Conservation (phyloP, 2,888 invertebrate genomes). For the Hemicrepidius hirtus region DNA sequence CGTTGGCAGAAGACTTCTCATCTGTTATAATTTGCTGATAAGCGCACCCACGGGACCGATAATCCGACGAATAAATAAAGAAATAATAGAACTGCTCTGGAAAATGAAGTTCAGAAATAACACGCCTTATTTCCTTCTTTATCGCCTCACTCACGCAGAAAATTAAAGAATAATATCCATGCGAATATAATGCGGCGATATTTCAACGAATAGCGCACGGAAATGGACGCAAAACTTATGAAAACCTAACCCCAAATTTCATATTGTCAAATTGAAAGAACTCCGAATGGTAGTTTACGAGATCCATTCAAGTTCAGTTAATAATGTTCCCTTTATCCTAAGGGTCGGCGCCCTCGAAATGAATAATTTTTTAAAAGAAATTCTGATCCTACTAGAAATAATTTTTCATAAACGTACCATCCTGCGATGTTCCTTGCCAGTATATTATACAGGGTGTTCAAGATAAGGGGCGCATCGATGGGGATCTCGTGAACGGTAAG, state of each 20-base stretch:
- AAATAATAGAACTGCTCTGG: slow-evolving; percentile 47
- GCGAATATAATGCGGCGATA: slow-evolving; percentile 46
- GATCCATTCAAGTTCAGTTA: slow-evolving; percentile 12
- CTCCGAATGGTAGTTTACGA: slow-evolving; percentile 26
- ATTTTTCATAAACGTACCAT: too few relatives aligned
- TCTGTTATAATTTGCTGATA: slow-evolving; percentile 49
- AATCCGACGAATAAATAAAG: slow-evolving; percentile 49
- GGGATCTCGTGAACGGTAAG: too few relatives aligned
- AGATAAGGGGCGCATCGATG: too few relatives aligned
- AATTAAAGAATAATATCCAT: slow-evolving; percentile 52
- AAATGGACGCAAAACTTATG: slow-evolving; percentile 35
- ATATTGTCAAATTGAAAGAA: slow-evolving; percentile 38
- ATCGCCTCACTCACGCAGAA: slow-evolving; percentile 47
- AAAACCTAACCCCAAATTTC: slow-evolving; percentile 33
- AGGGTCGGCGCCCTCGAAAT: background rate
- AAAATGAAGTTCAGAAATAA: slow-evolving; percentile 48
- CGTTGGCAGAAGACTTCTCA: slow-evolving; percentile 22
- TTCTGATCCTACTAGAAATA: too few relatives aligned
- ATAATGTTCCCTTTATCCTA: slow-evolving; percentile 3
- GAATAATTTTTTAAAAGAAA: background rate
- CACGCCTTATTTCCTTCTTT: slow-evolving; percentile 49
- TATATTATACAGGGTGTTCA: too few relatives aligned
- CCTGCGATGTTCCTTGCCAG: too few relatives aligned
- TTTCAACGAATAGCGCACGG: slow-evolving; percentile 34
- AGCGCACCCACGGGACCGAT: slow-evolving; percentile 40